These are phyloP conservation scores for Microchrysa polita DNA, from an alignment of 2,888 invertebrate species.

Conservation along the genomic window DNA sequence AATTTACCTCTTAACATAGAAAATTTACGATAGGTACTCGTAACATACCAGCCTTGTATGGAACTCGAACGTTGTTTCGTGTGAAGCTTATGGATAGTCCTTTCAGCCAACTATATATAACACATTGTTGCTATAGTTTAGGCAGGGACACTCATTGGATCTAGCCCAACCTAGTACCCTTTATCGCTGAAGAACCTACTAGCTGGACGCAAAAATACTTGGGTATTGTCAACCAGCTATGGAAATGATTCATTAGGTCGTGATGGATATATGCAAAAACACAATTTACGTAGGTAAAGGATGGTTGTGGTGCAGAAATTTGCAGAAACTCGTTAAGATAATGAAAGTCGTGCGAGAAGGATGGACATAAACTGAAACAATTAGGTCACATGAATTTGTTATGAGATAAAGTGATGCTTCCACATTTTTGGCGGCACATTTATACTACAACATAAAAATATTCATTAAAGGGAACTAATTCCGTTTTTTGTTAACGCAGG, in stretches of 20 bases:
- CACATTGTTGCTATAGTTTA: neutral
- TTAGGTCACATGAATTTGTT: neutral
- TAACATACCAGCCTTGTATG: neutral
- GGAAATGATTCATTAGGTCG: neutral
- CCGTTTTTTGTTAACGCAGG: too few species aligned
- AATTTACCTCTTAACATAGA: constrained; percentile 5
- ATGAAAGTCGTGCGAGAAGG: constrained; percentile 13
- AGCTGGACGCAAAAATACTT: neutral
- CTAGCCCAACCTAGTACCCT: neutral
- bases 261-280: neutral
- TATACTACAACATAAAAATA: too few species aligned
- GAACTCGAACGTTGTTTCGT: neutral
- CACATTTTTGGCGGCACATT: too few species aligned
- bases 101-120: neutral
- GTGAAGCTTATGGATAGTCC: neutral
- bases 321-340: constrained; percentile 12
- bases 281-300: neutral
- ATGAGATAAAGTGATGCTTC: too few species aligned
- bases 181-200: neutral
- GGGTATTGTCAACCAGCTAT: neutral
- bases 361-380: neutral
- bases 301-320: neutral
- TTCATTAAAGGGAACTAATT: too few species aligned
- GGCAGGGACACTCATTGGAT: neutral
- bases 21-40: constrained; percentile 1